Conservation (phyloP, 2,888 invertebrate species). For the Nysson spinosus region DNA sequence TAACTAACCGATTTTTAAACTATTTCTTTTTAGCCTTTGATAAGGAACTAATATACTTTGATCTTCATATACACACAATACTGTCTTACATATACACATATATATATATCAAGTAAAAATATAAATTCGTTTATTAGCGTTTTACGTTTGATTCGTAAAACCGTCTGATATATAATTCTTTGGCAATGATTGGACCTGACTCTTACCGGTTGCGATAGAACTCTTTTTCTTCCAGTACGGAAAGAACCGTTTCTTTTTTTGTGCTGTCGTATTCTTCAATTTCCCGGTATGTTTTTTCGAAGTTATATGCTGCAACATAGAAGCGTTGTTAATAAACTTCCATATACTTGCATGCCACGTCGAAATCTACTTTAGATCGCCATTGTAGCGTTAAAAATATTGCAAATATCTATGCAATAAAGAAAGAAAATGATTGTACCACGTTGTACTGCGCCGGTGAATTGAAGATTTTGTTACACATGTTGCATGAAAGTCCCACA, state of each 20-base stretch:
- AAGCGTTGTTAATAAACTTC: slow-evolving; percentile 5
- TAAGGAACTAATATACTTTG: not conserved
- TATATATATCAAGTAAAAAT: slow-evolving; percentile 30
- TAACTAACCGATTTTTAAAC: too few relatives aligned
- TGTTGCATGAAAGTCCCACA: slow-evolving; percentile 64
- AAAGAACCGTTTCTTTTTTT: slow-evolving; percentile 63
- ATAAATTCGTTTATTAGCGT: slow-evolving; percentile 3
- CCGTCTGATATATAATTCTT: slow-evolving; percentile 70
- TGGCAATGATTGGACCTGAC: slow-evolving; percentile 56
- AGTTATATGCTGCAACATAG: slow-evolving; percentile 66
- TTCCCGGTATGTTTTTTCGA: slow-evolving; percentile 74
- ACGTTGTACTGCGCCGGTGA: slow-evolving; percentile 71
- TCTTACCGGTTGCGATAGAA: slow-evolving; percentile 29
- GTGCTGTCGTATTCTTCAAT: slow-evolving; percentile 61
- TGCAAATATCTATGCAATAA: too few relatives aligned
- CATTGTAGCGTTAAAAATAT: not conserved
- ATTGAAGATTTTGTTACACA: slow-evolving; percentile 75
- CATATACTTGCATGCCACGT: not conserved
- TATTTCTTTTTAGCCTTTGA: too few relatives aligned
- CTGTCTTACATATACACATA: not conserved
- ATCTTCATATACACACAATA: too few relatives aligned
- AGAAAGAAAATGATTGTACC: slow-evolving; percentile 69
- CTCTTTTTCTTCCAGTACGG: slow-evolving; percentile 68
- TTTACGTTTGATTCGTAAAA: slow-evolving; percentile 55
- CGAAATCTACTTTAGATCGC: too few relatives aligned